Conservation (phyloP, 2,888 invertebrate species). For the Zelleria hepariella region DNA sequence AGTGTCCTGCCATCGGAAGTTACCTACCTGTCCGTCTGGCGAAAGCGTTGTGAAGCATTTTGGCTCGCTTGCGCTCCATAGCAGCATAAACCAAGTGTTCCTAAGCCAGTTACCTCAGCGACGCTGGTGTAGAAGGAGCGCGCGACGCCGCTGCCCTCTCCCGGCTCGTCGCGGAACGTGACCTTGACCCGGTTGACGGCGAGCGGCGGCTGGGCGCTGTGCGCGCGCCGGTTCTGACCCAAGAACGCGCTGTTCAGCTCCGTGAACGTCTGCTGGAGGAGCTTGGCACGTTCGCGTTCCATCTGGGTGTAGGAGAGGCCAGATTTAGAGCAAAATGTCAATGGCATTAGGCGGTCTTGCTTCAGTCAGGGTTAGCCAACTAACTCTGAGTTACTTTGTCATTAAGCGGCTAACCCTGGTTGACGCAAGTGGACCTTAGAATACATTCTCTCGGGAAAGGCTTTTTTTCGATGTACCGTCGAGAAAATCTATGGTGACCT, state of each 20-base stretch:
- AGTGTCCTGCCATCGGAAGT: too few relatives aligned
- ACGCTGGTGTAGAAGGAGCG: constrained; percentile 98
- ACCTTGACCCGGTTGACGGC: constrained; percentile 97
- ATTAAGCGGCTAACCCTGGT: too few relatives aligned
- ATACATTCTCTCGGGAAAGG: too few relatives aligned
- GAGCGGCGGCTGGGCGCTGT: constrained; percentile 82
- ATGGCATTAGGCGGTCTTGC: too few relatives aligned
- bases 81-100: constrained; percentile 7
- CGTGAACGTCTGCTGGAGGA: constrained; percentile 94
- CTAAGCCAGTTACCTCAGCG: constrained; percentile 82
- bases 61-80: too few relatives aligned
- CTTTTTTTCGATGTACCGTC: too few relatives aligned
- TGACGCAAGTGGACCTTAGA: too few relatives aligned
- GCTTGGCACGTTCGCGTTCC: constrained; percentile 91
- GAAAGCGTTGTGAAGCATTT: too few relatives aligned
- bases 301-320: constrained; percentile 68
- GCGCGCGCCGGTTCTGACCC: constrained; percentile 84
- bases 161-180: constrained; percentile 98
- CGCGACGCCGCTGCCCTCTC: constrained; percentile 98
- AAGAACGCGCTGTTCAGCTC: constrained; percentile 94
- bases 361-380: too few relatives aligned
- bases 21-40: too few relatives aligned
- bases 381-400: too few relatives aligned
- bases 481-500: too few relatives aligned
- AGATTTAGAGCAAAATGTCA: not conserved